Percentiles rank a stretch among this genome's conserved stretches.
phyloP scores from a whole-genome alignment of 92 coral and sea anemone genomes.

The Plumapathes pennacea region DNA sequence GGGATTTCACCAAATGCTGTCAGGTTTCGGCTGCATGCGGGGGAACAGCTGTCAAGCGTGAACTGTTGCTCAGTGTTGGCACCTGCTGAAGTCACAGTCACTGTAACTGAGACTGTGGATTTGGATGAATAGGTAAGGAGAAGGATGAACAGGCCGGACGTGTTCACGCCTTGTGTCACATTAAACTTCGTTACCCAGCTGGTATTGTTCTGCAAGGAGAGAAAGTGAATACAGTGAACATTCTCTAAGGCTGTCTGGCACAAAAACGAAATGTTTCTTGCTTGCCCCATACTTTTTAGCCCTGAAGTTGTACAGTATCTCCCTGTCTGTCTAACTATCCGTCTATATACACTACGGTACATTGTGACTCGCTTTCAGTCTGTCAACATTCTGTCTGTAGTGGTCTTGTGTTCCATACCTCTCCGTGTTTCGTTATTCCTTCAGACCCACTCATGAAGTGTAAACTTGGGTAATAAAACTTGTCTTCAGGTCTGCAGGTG shows the following conservation, averaged over 20 bases:
- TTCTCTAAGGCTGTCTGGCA: too few species aligned
- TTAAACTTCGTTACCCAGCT: slow-evolving; percentile 47
- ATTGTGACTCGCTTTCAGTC: too few species aligned
- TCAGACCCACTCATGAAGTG: slow-evolving; percentile 50
- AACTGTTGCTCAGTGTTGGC: neutral
- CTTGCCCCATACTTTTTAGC: too few species aligned
- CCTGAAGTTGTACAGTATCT: too few species aligned
- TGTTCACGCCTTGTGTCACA: slow-evolving; percentile 26
- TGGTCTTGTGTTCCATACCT: too few species aligned
- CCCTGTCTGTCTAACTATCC: too few species aligned
- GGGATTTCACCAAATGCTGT: slow-evolving; percentile 52
- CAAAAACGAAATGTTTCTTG: too few species aligned
- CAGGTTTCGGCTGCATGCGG: slow-evolving; percentile 43
- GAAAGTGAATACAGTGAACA: neutral
- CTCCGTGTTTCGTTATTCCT: too few species aligned
- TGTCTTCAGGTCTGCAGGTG: slow-evolving; percentile 58
- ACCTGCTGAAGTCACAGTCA: slow-evolving; percentile 16
- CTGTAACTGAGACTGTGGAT: slow-evolving; percentile 19
- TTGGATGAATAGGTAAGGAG: slow-evolving; percentile 52
- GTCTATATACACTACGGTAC: too few species aligned
- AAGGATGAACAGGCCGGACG: slow-evolving; percentile 49
- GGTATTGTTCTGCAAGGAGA: slow-evolving; percentile 18
- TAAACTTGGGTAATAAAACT: slow-evolving; percentile 60
- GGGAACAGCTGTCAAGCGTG: slow-evolving; percentile 36
- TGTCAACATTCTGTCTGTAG: too few species aligned